These are phyloP conservation scores for Cliona cf. orientalis DNA, from an alignment of 37 sponge, comb jelly and placozoan genomes.

Conservation along the genomic window DNA sequence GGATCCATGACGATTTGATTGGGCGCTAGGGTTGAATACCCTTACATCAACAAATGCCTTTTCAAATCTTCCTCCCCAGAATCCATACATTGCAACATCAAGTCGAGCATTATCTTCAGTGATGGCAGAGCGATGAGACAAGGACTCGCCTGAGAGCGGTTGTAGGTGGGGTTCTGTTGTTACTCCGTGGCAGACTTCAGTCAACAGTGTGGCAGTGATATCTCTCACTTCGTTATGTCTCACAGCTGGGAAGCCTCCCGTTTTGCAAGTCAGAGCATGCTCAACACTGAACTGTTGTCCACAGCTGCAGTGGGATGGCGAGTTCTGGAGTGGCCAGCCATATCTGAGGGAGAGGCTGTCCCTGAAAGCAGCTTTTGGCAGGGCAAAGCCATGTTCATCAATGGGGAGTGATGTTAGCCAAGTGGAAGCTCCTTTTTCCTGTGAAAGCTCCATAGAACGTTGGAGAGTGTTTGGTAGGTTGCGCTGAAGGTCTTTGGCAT, in stretches of 20 bases:
- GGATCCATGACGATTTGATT: constrained; percentile 17
- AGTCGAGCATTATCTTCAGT: constrained; percentile 24
- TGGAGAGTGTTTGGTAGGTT: constrained; percentile 10
- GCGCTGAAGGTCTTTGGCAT: constrained; percentile 9
- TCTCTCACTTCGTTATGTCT: constrained; percentile 48
- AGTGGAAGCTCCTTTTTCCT: constrained; percentile 36
- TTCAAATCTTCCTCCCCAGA: constrained; percentile 32
- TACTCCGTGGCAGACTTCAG: constrained; percentile 43
- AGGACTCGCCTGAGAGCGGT: constrained; percentile 37
- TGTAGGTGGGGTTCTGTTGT: constrained; percentile 44
- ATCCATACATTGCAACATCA: constrained; percentile 26
- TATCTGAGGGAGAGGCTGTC: constrained; percentile 15
- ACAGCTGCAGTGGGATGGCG: constrained; percentile 35
- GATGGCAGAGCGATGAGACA: constrained; percentile 15
- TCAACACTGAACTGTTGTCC: constrained; percentile 17
- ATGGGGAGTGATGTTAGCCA: constrained; percentile 40
- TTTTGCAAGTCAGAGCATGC: constrained; percentile 23
- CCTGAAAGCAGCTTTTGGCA: constrained; percentile 31
- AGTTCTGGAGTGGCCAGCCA: constrained; percentile 34
- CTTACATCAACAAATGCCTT: constrained; percentile 16
- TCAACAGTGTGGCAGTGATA: constrained; percentile 42
- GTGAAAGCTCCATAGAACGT: constrained; percentile 20
- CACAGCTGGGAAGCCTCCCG: constrained; percentile 30
- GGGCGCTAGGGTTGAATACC: not conserved
- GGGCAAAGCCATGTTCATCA: constrained; percentile 33